Evolutionary conservation across 2,113 vertebrate species (phyloP).

Genomic region (Actinemys pallida): DNA sequence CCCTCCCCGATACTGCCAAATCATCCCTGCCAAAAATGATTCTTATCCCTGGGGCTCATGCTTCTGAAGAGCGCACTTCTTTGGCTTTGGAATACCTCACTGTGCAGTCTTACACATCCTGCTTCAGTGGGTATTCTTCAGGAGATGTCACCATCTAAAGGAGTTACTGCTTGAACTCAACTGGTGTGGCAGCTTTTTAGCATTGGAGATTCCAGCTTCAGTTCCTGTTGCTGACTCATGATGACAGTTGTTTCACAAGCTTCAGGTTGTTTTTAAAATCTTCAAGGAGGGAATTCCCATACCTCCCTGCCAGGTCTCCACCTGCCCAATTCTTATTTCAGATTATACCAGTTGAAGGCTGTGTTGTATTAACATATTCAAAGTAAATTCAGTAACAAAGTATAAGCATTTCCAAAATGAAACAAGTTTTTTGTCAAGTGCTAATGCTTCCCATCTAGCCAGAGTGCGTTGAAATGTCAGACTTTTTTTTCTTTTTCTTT

Average conservation of each 20-base stretch:
- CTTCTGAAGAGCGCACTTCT: neutral
- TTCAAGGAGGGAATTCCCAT: no score
- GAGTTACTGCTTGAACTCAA: neutral
- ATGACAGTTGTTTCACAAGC: accelerated
- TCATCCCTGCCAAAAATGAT: neutral
- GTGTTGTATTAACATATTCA: neutral
- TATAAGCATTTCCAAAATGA: accelerated
- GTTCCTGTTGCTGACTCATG: neutral
- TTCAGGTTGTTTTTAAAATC: accelerated
- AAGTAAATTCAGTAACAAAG: neutral
- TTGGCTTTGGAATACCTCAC: neutral
- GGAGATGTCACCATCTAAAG: neutral
- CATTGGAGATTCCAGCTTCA: neutral
- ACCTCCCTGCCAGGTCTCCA: accelerated
- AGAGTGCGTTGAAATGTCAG: accelerated
- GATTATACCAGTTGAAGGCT: neutral
- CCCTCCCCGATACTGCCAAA: neutral
- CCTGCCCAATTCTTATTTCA: neutral
- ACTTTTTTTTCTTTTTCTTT: neutral
- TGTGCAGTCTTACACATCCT: neutral
- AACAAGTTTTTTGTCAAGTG: accelerated
- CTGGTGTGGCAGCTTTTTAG: neutral
- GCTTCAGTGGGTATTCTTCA: neutral
- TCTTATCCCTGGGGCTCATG: neutral
- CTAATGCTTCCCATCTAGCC: neutral